A percentile compares a stretch with the other conserved stretches of the same genome.
Conservation (phyloP, 1,140 invertebrate species). For the Drosophila tristis region DNA sequence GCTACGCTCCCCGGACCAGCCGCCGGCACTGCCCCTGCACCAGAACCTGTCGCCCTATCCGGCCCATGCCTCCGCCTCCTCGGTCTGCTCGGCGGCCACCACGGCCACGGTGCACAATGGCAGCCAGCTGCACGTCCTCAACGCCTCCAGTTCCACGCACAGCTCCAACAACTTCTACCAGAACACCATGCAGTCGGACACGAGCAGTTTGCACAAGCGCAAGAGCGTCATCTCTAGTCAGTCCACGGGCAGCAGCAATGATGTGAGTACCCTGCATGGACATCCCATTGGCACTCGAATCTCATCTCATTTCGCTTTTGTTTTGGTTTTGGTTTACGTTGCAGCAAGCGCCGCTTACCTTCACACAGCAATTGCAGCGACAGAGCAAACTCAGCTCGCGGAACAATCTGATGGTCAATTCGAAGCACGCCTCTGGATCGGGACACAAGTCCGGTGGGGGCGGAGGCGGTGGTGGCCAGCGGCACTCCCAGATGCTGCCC, state of each 20-base stretch:
- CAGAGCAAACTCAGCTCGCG: conserved; percentile 81
- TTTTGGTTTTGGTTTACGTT: neutral
- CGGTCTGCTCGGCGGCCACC: conserved; percentile 76
- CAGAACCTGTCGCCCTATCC: conserved; percentile 73
- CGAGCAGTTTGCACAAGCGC: conserved; percentile 83
- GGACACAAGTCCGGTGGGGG: conserved; percentile 52
- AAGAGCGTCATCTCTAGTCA: conserved; percentile 85
- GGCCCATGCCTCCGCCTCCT: conserved; percentile 75
- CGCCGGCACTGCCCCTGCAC: conserved; percentile 76
- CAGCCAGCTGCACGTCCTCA: conserved; percentile 73
- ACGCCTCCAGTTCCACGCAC: conserved; percentile 83
- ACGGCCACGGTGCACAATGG: conserved; percentile 78
- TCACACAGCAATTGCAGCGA: conserved; percentile 91
- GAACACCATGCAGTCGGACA: conserved; percentile 84
- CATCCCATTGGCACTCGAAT: neutral
- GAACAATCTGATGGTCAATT: conserved; percentile 81
- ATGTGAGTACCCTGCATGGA: conserved; percentile 55
- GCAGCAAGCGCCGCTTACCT: conserved; percentile 86
- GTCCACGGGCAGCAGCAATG: conserved; percentile 84
- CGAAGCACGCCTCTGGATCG: conserved; percentile 84
- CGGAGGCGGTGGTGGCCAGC: conserved; percentile 84
- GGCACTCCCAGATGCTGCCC: conserved; percentile 83
- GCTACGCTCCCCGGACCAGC: conserved; percentile 81
- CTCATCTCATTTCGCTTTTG: neutral
- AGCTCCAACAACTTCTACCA: conserved; percentile 84